Evolutionary conservation across 2,113 vertebrate genomes (phyloP).

Genomic region (Galemys pyrenaicus): DNA sequence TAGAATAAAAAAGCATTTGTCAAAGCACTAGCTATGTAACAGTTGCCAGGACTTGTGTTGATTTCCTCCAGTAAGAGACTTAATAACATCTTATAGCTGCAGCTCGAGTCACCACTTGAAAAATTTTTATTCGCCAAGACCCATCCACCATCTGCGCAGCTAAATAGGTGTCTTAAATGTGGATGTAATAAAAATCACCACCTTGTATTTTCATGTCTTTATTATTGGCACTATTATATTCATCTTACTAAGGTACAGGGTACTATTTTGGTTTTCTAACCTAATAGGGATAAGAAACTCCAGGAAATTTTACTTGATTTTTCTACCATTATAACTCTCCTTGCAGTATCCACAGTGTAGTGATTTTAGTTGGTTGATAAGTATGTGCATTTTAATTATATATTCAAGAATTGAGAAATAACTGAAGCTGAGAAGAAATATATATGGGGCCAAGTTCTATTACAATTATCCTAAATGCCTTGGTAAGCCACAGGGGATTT

Average conservation of each 20-base stretch:
- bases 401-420: slow-evolving; percentile 6
- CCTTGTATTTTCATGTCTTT: slow-evolving; percentile 26
- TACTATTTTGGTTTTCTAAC: not conserved
- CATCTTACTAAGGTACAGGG: not conserved
- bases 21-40: not conserved
- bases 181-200: not conserved
- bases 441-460: not conserved
- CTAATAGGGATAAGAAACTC: not conserved
- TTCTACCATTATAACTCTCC: not conserved
- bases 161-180: not conserved
- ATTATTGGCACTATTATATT: not conserved
- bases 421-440: not conserved
- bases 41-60: not conserved
- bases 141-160: not conserved
- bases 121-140: not conserved
- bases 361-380: not conserved
- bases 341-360: not conserved
- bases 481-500: not conserved
- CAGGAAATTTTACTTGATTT: not conserved
- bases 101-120: not conserved
- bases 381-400: not conserved
- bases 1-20: not conserved
- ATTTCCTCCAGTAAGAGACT: not conserved
- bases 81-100: not conserved
- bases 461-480: not conserved